These are phyloP conservation scores for Rugalucina vietnamica DNA, from an alignment of 2,888 invertebrate genomes.

Conservation along the genomic window DNA sequence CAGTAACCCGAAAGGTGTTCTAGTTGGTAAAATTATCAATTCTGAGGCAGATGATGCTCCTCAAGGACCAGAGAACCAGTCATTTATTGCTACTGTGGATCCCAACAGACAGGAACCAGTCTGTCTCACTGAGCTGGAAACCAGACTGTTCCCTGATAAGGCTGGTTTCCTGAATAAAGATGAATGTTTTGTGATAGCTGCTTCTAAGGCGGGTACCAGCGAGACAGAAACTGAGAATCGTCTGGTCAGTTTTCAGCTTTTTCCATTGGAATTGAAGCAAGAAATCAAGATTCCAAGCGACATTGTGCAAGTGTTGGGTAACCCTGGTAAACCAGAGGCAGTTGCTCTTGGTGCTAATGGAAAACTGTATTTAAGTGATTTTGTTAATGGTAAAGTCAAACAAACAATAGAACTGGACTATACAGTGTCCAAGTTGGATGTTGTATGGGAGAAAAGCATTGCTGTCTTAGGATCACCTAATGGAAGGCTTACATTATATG, in stretches of 20 bases:
- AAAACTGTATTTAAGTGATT: slow-evolving; percentile 48
- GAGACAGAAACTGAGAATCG: neutral
- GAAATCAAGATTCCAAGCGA: slow-evolving; percentile 39
- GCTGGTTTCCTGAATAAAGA: slow-evolving; percentile 24
- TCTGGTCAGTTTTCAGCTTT: neutral
- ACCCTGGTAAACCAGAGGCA: slow-evolving; percentile 52
- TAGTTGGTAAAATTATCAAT: slow-evolving; percentile 32
- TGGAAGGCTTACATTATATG: slow-evolving; percentile 64
- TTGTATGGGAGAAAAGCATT: slow-evolving; percentile 64
- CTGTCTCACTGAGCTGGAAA: slow-evolving; percentile 23
- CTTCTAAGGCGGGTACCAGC: neutral
- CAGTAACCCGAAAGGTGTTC: slow-evolving; percentile 31
- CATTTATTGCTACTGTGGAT: slow-evolving; percentile 52
- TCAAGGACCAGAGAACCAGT: slow-evolving; percentile 47
- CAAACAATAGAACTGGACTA: slow-evolving; percentile 47
- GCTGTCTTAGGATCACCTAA: slow-evolving; percentile 62
- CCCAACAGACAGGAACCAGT: slow-evolving; percentile 33
- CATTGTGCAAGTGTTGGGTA: slow-evolving; percentile 48
- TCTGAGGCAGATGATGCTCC: slow-evolving; percentile 21
- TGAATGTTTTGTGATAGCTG: slow-evolving; percentile 39
- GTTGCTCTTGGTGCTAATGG: slow-evolving; percentile 48
- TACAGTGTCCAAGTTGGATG: slow-evolving; percentile 53
- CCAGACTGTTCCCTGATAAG: neutral
- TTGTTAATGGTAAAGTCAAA: slow-evolving; percentile 18
- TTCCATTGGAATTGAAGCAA: neutral